phyloP scores from a whole-genome alignment of 1,140 invertebrate genomes.

The Stratiolaelaps scimitus region DNA sequence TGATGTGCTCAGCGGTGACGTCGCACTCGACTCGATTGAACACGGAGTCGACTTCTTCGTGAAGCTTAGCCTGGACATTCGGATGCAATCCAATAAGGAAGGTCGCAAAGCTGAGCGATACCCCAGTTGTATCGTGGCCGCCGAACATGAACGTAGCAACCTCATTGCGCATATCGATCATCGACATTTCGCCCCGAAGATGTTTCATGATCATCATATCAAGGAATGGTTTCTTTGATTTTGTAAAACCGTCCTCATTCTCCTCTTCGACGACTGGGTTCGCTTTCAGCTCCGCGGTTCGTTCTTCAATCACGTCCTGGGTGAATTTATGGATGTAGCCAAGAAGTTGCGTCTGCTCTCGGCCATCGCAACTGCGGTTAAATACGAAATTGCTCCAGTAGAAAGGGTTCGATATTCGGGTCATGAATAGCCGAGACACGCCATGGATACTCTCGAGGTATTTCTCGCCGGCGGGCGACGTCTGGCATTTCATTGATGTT shows the following conservation, averaged over 20 bases:
- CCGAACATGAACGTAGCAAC: slow-evolving; percentile 65
- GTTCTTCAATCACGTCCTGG: not conserved
- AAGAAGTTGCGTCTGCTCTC: not conserved
- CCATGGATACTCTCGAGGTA: not conserved
- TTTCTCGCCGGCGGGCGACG: slow-evolving; percentile 31
- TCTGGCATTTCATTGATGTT: slow-evolving; percentile 54
- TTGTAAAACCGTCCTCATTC: slow-evolving; percentile 35
- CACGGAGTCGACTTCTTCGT: slow-evolving; percentile 39
- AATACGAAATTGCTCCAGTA: not conserved
- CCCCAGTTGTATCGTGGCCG: slow-evolving; percentile 36
- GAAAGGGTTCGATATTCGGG: not conserved
- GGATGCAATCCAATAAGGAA: slow-evolving; percentile 40
- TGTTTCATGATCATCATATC: slow-evolving; percentile 51
- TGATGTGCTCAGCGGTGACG: slow-evolving; percentile 41
- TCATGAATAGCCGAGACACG: not conserved
- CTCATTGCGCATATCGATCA: slow-evolving; percentile 61
- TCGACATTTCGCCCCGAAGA: slow-evolving; percentile 41
- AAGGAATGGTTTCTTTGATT: slow-evolving; percentile 54
- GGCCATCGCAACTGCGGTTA: not conserved
- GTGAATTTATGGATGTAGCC: not conserved
- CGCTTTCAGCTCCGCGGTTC: not conserved
- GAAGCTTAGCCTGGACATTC: slow-evolving; percentile 40
- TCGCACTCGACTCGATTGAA: slow-evolving; percentile 42
- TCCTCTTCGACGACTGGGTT: not conserved
- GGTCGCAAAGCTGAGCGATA: slow-evolving; percentile 37